Evolutionary conservation across 2,888 invertebrate genomes (phyloP), one percentile per base, ranked within the genome.

Genomic region (Thereva unica): DNA sequence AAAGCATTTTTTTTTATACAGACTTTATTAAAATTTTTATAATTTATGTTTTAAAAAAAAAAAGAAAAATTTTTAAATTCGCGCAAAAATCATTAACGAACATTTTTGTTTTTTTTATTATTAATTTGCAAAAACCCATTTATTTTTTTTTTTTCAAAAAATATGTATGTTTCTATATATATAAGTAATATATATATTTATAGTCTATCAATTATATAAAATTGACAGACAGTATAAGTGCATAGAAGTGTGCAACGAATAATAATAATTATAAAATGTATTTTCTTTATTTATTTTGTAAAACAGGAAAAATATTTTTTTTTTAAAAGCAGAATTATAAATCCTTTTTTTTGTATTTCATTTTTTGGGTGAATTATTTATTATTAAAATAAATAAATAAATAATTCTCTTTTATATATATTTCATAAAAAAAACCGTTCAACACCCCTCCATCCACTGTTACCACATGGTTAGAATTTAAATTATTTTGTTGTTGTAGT

Each of bases 381-480:
- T 61, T 37, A 44, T 41, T 38, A 61, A 40, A 61, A 35, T 40
- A 50, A 50, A 6, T 34, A 12, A 35, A n/a, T 57, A 57, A 44
- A 57, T 35, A 40, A 50, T 40, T 61, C 35, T 50, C n/a, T n/a
- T n/a, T n/a, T n/a, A n/a, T n/a, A n/a, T 41, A 12, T 50, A 37
- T 50, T 47, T 56, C 35, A 56, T 49, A 50, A 47, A 54, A 65
- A 47, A 12, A 57, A 68, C 63, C 53, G 65, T 56, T 59, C 67
- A 54, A 61, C 67, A 61, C 55, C 50, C 55, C 54, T 55, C 65
- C 65, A 65, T 55, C 61, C 61, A 61, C 61, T 61, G 61, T 61
- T 61, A 61, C 49, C 61, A 61, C 50, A 61, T 41, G 41, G 49
- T 61, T 38, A 37, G 45, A 12, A 50, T 47, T 10, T 45, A 61